Evolutionary conservation across 2,113 vertebrate genomes (phyloP), one percentile per base, ranked within the genome.

Genomic region (Thomomys bottae): DNA sequence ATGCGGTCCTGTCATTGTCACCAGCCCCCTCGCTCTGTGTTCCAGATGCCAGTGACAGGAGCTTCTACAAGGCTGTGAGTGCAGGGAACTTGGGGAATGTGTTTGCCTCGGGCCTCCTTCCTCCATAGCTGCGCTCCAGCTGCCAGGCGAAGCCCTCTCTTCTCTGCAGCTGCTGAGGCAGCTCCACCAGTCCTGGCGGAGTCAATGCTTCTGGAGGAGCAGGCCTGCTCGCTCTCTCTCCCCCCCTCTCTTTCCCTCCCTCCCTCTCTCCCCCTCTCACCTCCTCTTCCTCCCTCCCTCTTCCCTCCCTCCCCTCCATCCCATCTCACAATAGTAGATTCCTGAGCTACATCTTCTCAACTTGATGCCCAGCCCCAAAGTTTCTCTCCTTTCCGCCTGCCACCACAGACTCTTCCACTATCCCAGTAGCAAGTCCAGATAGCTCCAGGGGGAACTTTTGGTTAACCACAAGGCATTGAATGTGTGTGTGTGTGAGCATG

Each of bases 71-170:
- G 91, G 61, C 34, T 0, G 36, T 66, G 45, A 90, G 57, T 3
- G 10, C 89, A 85, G 72, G 64, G 38, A 94, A 93, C 45, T 49
- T 45, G 20, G 40, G 71, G 91, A n/a, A 78, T 42, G 71, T 89
- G 59, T 87, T 28, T 89, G 38, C 83, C 79, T 88, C 34, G 0
- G 70, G 68, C 73, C 10, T 73, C 81, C 87, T 95, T 83, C 94
- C 78, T 30, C 78, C 36, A 40, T 70, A 87, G 73, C 30, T 96
- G 91, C 87, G 78, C 59, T 88, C 15, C 94, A 92, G 85, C 71
- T 95, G 36, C 8, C 57, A 75, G 87, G n/a, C n/a, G n/a, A n/a
- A n/a, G n/a, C 66, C 63, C 95, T 83, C 84, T 72, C 32, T 90
- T 87, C 85, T 59, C 88, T 80, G 85, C 83, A 88, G 61, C 88